A percentile compares a stretch with the other conserved stretches of the same genome.
These are phyloP conservation scores for Peromyscus maniculatus DNA, from an alignment of 2,113 vertebrate genomes.

Conservation along the genomic window DNA sequence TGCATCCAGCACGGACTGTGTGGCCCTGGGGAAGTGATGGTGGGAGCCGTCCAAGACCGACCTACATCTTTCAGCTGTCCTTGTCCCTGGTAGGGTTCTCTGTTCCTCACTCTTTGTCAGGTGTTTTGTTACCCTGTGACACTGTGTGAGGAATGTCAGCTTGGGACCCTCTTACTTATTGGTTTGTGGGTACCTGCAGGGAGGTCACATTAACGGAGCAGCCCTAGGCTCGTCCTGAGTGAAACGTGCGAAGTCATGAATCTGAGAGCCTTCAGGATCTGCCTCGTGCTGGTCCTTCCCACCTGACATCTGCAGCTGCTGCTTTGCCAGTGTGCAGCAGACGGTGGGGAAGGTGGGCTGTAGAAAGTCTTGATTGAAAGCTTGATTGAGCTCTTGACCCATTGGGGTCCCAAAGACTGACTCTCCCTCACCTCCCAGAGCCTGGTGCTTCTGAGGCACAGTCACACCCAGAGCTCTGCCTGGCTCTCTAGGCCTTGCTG, in stretches of 20 bases:
- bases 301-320: not conserved
- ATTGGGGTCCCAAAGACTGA: not conserved
- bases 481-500: fast-evolving
- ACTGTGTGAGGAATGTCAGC: fast-evolving
- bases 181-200: fast-evolving
- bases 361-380: fast-evolving
- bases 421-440: not conserved
- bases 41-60: not conserved
- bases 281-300: fast-evolving
- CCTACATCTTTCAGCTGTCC: fast-evolving
- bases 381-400: too few species aligned
- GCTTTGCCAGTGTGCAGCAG: not conserved
- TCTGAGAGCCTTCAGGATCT: fast-evolving
- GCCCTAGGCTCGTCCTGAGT: not conserved
- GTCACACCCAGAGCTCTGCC: not conserved
- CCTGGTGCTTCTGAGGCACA: fast-evolving
- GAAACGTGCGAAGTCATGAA: not conserved
- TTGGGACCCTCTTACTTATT: not conserved
- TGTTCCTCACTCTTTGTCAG: fast-evolving
- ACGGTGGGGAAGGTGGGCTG: not conserved
- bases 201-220: too few species aligned
- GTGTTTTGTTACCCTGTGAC: fast-evolving
- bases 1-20: fast-evolving
- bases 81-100: not conserved
- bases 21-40: fast-evolving